Base-by-base conservation (phyloP, 2,888 invertebrate species). In the Spilarctia lutea region DNA sequence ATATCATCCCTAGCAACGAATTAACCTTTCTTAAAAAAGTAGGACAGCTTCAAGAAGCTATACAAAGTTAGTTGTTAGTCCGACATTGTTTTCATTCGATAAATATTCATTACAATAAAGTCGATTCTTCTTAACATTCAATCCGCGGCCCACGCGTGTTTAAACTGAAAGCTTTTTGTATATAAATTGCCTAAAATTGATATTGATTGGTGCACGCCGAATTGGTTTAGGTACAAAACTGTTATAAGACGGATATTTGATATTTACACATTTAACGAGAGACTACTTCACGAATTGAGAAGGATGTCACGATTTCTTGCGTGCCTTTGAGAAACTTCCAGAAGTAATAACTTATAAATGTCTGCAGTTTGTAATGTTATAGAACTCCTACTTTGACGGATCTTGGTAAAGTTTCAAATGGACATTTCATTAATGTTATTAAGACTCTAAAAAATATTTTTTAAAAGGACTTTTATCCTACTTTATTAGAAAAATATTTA, bases 261-360 rank as follows among this genome's bases (percentile, higher is more conserved):
- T 30, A 7, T 18, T 18, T 63, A 63, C 7, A 3, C 27, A 16
- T 63, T 63, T 30, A 30, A 63, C 18, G 18, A 30, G 6, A 63
- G 11, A 63, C 63, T 63, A 18, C 2, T 63, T 13, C 18, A 16
- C 18, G 18, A 63, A 18, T 63, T 63, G 18, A 63, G 16, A 30
- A 30, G 18, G 4, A 39, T 18, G 16, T 56, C 27, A 10, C 24
- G 11, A 33, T 24, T 68, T 48, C 52, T n/a, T 52, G 33, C 33
- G 35, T 56, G 13, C 52, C 30, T 68, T 68, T 33, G 52, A 24
- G 8, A 7, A 56, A 69, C 20, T 69, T 60, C 1, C 18, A n/a
- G n/a, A 69, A 56, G n/a, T 52, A 42, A 52, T 30, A 33, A 69
- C n/a, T 69, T 56, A n/a, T 33, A 56, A 69, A n/a, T 56, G 52